Conservation (phyloP, 1,140 invertebrate species). For the Aphelinus certus region DNA sequence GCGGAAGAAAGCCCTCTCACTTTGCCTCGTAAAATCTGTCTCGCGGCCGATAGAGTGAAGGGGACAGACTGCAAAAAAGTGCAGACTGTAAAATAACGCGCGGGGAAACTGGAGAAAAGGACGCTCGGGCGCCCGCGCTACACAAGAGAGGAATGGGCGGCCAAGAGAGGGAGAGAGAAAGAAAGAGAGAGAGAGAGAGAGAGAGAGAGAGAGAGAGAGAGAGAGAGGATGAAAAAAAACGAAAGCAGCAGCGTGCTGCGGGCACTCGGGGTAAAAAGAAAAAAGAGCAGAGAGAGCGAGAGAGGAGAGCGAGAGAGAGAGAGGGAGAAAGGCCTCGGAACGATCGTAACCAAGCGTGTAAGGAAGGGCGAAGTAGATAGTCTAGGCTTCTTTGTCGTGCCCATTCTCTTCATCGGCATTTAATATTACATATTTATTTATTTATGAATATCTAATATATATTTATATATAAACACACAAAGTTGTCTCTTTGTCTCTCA, state of each 20-base stretch:
- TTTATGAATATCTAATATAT: not conserved
- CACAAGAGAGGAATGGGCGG: not conserved
- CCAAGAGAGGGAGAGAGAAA: not conserved
- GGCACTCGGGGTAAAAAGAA: not conserved
- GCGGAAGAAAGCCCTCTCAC: slow-evolving; percentile 1
- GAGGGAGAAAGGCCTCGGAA: slow-evolving; percentile 2
- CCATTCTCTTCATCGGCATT: slow-evolving; percentile 17
- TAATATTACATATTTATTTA: not conserved
- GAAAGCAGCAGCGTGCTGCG: not conserved
- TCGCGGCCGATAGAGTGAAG: not conserved
- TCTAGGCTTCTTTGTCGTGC: slow-evolving; percentile 19
- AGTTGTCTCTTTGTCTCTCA: not conserved
- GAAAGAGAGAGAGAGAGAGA: slow-evolving; percentile 24
- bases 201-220: slow-evolving; percentile 40
- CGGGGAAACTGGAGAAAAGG: not conserved
- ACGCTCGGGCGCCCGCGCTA: slow-evolving; percentile 15
- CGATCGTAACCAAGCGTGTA: slow-evolving; percentile 28
- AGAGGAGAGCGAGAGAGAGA: slow-evolving; percentile 27
- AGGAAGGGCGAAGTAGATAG: slow-evolving; percentile 33
- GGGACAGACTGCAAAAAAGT: slow-evolving; percentile 21
- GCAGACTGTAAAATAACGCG: slow-evolving; percentile 36
- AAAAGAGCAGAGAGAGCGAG: slow-evolving; percentile 26
- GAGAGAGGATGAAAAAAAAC: slow-evolving; percentile 1
- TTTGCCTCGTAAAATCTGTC: not conserved
- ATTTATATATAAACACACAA: slow-evolving; percentile 9